Evolutionary conservation across 2,797 vertebrate species (phyloP).

Genomic region (Microctenopoma stevenorrisi): DNA sequence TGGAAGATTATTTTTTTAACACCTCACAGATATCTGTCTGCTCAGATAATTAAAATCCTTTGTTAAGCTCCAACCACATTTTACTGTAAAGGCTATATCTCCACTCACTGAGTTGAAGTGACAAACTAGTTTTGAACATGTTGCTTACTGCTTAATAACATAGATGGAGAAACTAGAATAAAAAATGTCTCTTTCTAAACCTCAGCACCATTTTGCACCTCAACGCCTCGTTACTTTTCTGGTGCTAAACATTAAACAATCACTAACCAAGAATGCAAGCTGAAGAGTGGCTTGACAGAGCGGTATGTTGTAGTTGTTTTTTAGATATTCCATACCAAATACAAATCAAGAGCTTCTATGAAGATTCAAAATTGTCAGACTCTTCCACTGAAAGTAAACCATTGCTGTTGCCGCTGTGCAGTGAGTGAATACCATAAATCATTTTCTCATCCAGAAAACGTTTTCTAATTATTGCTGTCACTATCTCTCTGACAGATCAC

Average conservation of each 20-base stretch:
- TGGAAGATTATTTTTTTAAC: neutral
- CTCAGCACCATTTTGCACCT: neutral
- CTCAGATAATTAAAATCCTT: neutral
- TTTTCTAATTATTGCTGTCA: slow-evolving; percentile 26
- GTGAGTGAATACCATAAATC: slow-evolving; percentile 10
- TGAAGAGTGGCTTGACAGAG: neutral
- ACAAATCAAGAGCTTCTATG: neutral
- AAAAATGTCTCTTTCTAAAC: too few species aligned
- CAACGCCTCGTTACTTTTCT: neutral
- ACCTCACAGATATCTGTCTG: neutral
- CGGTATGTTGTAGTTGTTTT: neutral
- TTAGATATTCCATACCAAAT: neutral
- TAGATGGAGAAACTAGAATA: neutral
- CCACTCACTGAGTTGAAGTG: neutral
- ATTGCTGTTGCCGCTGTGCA: slow-evolving; percentile 21
- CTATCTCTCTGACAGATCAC: slow-evolving; percentile 14
- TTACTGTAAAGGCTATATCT: neutral
- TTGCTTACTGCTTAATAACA: neutral
- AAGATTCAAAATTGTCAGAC: neutral
- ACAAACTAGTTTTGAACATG: neutral
- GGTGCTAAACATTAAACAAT: slow-evolving; percentile 18
- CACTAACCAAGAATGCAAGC: neutral
- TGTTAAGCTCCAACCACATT: neutral
- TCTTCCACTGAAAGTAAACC: slow-evolving; percentile 11
- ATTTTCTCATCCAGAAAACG: slow-evolving; percentile 27